Evolutionary conservation across 2,888 invertebrate species (phyloP), one percentile per base, ranked within the genome.

Genomic region (Rotaria magnacalcarata): DNA sequence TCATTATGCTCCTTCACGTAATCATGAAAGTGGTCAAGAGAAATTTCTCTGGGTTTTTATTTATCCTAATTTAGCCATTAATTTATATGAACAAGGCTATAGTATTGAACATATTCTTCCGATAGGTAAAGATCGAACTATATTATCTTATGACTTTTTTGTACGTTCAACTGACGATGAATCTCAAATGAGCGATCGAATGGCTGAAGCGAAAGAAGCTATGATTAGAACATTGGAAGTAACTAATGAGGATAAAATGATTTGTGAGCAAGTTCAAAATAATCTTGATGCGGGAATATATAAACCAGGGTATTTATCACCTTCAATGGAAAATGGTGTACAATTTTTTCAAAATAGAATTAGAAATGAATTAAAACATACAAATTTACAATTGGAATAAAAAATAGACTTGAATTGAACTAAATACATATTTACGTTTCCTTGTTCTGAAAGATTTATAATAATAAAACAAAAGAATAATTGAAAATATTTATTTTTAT

Each of bases 221-320:
- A n/a, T 80, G 1, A n/a, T 2, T 34, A 67, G 67, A 67, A 67
- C 67, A 67, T 34, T 67, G 5, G 34, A 34, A 19, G 34, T 47
- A 5, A 80, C 47, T 14, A 14, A 80, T n/a, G 80, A 80, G n/a
- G 80, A 80, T 80, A 80, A 80, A n/a, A 43, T 47, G 10, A 80
- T 80, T 21, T 80, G 80, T 47, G 80, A 80, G n/a, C 80, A 47
- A n/a, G 80, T 80, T 10, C 80, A 80, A 47, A 47, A 2, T n/a
- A 80, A 80, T 80, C n/a, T 80, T 24, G n/a, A 80, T 80, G 47
- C 47, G 0, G 80, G 80, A 47, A n/a, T 80, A 24, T 80, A 80
- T n/a, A 80, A 21, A 80, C 80, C 47, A 47, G 80, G 47, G n/a
- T 80, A 80, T 80, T n/a, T 80, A 47, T 47, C 47, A n/a, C 47